Conservation (phyloP, 2,113 vertebrate genomes). For the Amblyopsis rosae region DNA sequence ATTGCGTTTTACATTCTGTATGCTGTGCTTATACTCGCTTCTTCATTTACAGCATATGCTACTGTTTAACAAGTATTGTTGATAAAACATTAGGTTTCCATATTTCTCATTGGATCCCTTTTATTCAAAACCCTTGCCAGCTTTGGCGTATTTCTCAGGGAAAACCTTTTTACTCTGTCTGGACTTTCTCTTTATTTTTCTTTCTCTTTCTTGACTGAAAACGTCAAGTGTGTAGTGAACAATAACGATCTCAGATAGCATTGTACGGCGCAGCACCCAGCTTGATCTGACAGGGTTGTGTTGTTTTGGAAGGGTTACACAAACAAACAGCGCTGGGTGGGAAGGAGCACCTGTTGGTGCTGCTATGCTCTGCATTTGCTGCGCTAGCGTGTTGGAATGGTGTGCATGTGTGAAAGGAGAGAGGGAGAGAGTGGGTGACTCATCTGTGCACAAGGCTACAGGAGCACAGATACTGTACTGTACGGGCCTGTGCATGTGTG, state of each 20-base stretch:
- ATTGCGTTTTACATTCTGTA: no score
- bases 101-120: not conserved
- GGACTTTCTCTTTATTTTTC: no score
- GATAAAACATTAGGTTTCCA: no score
- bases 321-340: conserved; percentile 27
- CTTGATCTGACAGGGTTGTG: not conserved
- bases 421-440: conserved; percentile 33
- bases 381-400: conserved; percentile 25
- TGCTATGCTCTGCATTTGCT: conserved; percentile 16
- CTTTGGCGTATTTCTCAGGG: not conserved
- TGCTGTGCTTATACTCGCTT: no score
- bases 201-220: not conserved
- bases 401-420: conserved; percentile 22
- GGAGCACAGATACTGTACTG: conserved; percentile 55
- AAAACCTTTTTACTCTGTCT: not conserved
- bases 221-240: not conserved
- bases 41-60: no score
- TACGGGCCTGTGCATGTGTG: conserved; percentile 64
- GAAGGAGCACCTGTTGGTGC: conserved; percentile 43
- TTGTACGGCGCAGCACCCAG: not conserved
- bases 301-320: conserved; percentile 14
- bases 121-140: not conserved
- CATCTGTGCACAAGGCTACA: conserved; percentile 53
- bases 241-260: not conserved
- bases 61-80: no score